Evolutionary conservation across 2,113 vertebrate genomes (phyloP), one percentile per base, ranked within the genome.

Genomic region (Zingel zingel): DNA sequence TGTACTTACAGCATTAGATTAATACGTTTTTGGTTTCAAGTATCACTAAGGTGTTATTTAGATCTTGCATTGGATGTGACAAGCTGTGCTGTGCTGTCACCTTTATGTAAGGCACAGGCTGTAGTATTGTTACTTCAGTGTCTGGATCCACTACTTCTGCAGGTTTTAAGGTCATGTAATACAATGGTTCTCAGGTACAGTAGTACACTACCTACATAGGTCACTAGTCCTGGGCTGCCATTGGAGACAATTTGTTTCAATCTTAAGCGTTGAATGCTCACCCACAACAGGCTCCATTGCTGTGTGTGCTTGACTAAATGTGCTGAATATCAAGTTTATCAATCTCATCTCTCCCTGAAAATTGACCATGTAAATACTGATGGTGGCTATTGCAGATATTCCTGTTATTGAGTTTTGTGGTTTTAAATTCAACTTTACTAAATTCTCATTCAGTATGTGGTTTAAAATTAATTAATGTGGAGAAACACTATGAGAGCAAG

Each of bases 191-290:
- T 69, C 21, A 51, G 48, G 0, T 36, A 25, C 25, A 76, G 36
- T 3, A 8, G 4, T 25, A 45, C 15, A 19, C 56, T 33, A 63
- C 57, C 57, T 56, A 66, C 69, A 61, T 16, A 65, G 70, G 18
- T 81, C 67, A 61, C 62, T 33, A 30, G 43, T 68, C 50, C 45
- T 82, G 62, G 66, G 33, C 59, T 51, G 36, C 50, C 54, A 58
- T 6, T 83, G 19, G 63, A 67, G 59, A 68, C 73, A 13, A 79
- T 83, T 57, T 72, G 30, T 77, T 82, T 82, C 47, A 59, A 39
- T 74, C 67, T 65, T 23, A 50, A 58, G 62, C 16, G 6, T 69
- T 4, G 21, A 53, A 27, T 61, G 62, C 61, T 79, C 65, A 39
- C 62, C 12, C 30, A 69, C 53, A 74, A 74, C 23, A 13, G 6